Evolutionary conservation across 2,888 invertebrate genomes (phyloP).

Genomic region (Teleiodes luculella): DNA sequence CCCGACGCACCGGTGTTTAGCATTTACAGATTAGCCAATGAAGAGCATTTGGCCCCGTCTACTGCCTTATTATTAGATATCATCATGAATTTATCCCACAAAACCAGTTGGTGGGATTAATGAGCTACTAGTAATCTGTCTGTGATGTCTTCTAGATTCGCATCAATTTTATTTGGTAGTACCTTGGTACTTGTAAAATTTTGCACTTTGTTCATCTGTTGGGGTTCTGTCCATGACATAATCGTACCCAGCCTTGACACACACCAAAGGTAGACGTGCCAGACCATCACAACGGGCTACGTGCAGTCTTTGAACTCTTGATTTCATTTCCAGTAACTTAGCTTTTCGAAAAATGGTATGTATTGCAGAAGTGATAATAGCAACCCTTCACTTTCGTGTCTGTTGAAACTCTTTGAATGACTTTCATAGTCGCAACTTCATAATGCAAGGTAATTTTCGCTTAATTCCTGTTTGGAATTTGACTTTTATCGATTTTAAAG

Average conservation of each 20-base stretch:
- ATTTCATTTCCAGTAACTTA: neutral
- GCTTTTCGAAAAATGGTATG: neutral
- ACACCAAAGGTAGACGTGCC: conserved; percentile 13
- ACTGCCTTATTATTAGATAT: too few relatives aligned
- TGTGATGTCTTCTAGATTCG: too few relatives aligned
- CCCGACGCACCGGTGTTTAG: neutral
- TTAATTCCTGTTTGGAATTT: neutral
- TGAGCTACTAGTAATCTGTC: too few relatives aligned
- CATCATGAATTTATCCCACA: too few relatives aligned
- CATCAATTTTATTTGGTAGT: conserved; percentile 16
- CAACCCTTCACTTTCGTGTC: neutral
- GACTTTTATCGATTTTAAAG: neutral
- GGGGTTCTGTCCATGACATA: conserved; percentile 13
- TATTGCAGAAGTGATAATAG: conserved; percentile 3
- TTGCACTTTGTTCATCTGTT: conserved; percentile 6
- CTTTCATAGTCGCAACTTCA: conserved; percentile 13
- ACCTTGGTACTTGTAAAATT: conserved; percentile 14
- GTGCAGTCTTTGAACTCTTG: conserved; percentile 9
- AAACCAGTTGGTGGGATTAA: too few relatives aligned
- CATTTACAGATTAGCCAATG: neutral
- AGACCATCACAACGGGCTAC: conserved; percentile 16
- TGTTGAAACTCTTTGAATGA: conserved; percentile 8
- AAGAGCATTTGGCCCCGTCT: neutral
- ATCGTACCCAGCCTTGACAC: conserved; percentile 6
- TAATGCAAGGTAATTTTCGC: conserved; percentile 11